Percentiles rank a stretch among this genome's conserved stretches.
These are phyloP conservation scores for Dasyornis broadbenti DNA, from an alignment of 2,113 vertebrate species.

Conservation along the genomic window DNA sequence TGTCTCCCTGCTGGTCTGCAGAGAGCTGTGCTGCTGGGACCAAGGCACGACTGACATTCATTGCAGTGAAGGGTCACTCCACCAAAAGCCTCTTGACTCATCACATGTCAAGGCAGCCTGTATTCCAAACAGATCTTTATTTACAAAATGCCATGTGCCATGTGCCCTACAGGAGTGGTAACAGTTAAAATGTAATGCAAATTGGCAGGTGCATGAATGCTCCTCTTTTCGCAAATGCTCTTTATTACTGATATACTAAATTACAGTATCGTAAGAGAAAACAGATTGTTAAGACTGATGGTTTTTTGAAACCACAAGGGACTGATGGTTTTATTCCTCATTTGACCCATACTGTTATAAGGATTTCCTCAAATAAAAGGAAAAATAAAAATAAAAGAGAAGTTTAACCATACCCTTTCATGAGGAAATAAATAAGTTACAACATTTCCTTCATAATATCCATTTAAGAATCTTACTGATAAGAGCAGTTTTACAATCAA, in stretches of 20 bases:
- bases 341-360: background rate
- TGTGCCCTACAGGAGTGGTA: background rate
- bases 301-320: background rate
- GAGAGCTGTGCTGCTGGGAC: background rate
- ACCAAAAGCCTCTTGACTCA: background rate
- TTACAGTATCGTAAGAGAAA: background rate
- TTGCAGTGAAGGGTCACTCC: background rate
- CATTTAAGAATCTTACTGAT: background rate
- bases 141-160: too few relatives aligned
- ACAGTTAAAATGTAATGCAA: background rate
- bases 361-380: background rate
- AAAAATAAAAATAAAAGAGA: background rate
- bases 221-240: background rate
- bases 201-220: background rate
- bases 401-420: background rate
- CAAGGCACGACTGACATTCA: fast-evolving
- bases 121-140: background rate
- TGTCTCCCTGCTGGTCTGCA: background rate
- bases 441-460: background rate
- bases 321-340: background rate
- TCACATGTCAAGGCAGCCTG: background rate
- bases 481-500: background rate
- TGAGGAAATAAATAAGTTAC: background rate
- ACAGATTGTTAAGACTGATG: background rate
- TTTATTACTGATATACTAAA: background rate